Evolutionary conservation across 1,140 invertebrate species (phyloP).

Genomic region (Microplitis mediator): DNA sequence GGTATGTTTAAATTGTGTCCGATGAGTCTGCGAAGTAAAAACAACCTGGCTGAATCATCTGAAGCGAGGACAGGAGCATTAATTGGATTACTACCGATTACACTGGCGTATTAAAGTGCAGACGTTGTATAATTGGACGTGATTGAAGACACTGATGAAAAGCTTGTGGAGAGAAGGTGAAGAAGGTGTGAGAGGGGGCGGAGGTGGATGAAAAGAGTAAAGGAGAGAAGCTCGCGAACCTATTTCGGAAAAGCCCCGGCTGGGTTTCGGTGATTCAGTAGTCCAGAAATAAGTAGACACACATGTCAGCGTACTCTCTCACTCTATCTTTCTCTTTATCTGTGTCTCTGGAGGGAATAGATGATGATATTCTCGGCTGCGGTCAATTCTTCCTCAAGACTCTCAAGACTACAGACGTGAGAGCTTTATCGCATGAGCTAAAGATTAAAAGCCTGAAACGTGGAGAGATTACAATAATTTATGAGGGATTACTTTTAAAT

Average conservation of each 20-base stretch:
- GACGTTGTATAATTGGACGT: not conserved
- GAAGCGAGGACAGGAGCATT: not conserved
- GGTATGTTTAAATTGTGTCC: not conserved
- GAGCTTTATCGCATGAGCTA: not conserved
- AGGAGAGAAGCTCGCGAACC: constrained; percentile 26
- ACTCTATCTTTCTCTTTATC: constrained; percentile 15
- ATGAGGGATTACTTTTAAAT: too few species aligned
- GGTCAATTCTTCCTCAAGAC: too few species aligned
- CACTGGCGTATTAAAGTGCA: not conserved
- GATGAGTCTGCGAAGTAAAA: constrained; percentile 13
- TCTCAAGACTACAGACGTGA: not conserved
- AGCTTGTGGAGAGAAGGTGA: not conserved
- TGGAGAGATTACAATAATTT: too few species aligned
- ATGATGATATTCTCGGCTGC: constrained; percentile 34
- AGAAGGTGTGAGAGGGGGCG: not conserved
- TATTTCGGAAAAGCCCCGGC: constrained; percentile 44
- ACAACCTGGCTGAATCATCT: constrained; percentile 12
- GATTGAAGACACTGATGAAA: not conserved
- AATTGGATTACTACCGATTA: not conserved
- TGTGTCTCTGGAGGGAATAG: constrained; percentile 32
- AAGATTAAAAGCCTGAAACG: too few species aligned
- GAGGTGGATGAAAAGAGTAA: not conserved
- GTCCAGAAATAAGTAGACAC: constrained; percentile 49
- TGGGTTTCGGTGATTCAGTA: constrained; percentile 52
- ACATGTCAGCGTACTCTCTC: constrained; percentile 52